A percentile compares a stretch with the other conserved stretches of the same genome.
These are phyloP conservation scores for Ardeotis arabs DNA, from an alignment of 2,113 vertebrate species.

Conservation along the genomic window DNA sequence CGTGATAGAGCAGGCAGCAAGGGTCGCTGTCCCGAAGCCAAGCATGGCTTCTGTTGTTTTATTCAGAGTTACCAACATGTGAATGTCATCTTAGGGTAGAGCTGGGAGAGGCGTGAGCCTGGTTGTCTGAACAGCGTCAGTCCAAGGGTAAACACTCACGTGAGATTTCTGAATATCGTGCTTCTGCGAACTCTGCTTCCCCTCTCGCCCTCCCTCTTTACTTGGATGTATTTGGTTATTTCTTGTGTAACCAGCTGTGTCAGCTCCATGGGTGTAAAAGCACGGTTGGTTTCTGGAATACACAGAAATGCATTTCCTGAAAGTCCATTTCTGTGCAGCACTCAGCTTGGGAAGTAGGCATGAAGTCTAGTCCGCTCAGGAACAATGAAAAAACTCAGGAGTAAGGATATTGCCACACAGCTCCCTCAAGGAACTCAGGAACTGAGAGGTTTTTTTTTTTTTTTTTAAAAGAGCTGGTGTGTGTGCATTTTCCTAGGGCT, in stretches of 20 bases:
- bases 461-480: background rate
- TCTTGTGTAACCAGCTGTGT: background rate
- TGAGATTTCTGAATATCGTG: background rate
- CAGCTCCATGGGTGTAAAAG: background rate
- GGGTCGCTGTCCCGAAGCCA: background rate
- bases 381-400: background rate
- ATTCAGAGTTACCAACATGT: background rate
- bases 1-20: no score
- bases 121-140: background rate
- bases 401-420: background rate
- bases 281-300: background rate
- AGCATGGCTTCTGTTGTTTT: background rate
- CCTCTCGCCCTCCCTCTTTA: background rate
- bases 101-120: background rate
- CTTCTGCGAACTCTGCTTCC: background rate
- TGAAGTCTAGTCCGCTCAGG: background rate
- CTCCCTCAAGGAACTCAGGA: background rate
- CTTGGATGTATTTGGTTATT: background rate
- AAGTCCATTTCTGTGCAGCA: background rate
- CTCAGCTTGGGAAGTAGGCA: background rate
- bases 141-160: background rate
- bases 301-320: background rate
- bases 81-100: background rate
- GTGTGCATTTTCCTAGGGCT: background rate
- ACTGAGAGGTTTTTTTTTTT: background rate